Percentiles rank a stretch among this genome's conserved stretches.
phyloP scores from a whole-genome alignment of 2,888 invertebrate genomes.

The Hofmannophila pseudospretella region DNA sequence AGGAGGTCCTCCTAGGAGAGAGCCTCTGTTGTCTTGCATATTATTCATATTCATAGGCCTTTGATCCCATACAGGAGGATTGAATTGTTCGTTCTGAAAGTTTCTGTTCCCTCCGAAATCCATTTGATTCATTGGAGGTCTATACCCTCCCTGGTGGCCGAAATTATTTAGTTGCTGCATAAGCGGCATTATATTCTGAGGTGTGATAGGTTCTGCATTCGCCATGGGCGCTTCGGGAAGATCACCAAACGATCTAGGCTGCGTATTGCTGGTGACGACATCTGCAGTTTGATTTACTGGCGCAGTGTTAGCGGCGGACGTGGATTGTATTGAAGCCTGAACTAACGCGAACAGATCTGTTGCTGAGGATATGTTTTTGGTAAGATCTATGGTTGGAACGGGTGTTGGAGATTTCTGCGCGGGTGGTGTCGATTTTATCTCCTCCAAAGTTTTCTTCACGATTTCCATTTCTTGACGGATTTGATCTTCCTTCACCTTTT shows the following conservation, averaged over 20 bases:
- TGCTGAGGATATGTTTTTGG: conserved; percentile 47
- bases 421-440: conserved; percentile 30
- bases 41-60: conserved; percentile 13
- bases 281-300: conserved; percentile 22
- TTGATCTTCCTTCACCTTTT: conserved; percentile 82
- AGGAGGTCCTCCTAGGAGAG: neutral
- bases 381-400: conserved; percentile 19
- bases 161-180: neutral
- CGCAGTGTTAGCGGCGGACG: conserved; percentile 20
- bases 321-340: conserved; percentile 55
- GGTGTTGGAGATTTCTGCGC: conserved; percentile 14
- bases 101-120: conserved; percentile 14
- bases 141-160: neutral
- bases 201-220: neutral
- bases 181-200: neutral
- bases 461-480: conserved; percentile 78
- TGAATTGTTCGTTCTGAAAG: conserved; percentile 12
- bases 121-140: conserved; percentile 7
- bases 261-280: conserved; percentile 40
- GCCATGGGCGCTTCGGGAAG: conserved; percentile 24
- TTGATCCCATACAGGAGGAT: conserved; percentile 14
- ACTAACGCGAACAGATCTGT: conserved; percentile 57
- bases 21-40: conserved; percentile 7
- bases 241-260: conserved; percentile 62
- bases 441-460: conserved; percentile 64